Percentiles rank a stretch among this genome's conserved stretches.
These are phyloP conservation scores for Pharmacophagus antenor DNA, from an alignment of 2,888 invertebrate genomes.

Conservation along the genomic window DNA sequence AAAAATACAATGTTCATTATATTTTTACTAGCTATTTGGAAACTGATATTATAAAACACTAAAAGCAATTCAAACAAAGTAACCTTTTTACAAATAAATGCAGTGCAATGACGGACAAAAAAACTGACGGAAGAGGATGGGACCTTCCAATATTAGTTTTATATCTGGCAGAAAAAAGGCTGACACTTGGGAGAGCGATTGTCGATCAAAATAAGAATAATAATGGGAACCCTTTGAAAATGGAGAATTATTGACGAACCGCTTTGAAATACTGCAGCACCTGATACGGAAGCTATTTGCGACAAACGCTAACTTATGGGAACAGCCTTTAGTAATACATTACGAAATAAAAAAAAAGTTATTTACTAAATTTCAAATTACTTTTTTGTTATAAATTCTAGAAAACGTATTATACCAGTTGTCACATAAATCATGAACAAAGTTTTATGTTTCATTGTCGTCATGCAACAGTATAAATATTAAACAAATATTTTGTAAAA, in stretches of 20 bases:
- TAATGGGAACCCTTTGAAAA: constrained; percentile 68
- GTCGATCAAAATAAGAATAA: constrained; percentile 74
- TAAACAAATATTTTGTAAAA: background rate
- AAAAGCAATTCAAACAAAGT: constrained; percentile 61
- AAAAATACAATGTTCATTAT: constrained; percentile 41
- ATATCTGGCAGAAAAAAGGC: constrained; percentile 72
- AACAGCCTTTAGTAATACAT: constrained; percentile 14
- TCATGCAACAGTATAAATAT: background rate
- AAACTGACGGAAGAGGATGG: constrained; percentile 78
- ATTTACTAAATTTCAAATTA: no score
- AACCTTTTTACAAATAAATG: constrained; percentile 57
- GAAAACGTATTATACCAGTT: no score
- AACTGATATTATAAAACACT: constrained; percentile 31
- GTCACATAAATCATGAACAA: background rate
- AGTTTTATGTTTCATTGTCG: background rate
- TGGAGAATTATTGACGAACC: constrained; percentile 60
- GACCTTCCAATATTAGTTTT: constrained; percentile 80
- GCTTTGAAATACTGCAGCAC: constrained; percentile 66
- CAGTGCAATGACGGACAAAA: constrained; percentile 64
- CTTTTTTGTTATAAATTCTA: no score
- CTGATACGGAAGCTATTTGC: constrained; percentile 79
- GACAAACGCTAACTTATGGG: constrained; percentile 36
- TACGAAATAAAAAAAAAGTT: background rate
- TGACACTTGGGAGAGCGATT: constrained; percentile 72
- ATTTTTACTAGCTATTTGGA: constrained; percentile 35